Evolutionary conservation across 2,888 invertebrate species (phyloP).

Genomic region (Thalpophila matura): DNA sequence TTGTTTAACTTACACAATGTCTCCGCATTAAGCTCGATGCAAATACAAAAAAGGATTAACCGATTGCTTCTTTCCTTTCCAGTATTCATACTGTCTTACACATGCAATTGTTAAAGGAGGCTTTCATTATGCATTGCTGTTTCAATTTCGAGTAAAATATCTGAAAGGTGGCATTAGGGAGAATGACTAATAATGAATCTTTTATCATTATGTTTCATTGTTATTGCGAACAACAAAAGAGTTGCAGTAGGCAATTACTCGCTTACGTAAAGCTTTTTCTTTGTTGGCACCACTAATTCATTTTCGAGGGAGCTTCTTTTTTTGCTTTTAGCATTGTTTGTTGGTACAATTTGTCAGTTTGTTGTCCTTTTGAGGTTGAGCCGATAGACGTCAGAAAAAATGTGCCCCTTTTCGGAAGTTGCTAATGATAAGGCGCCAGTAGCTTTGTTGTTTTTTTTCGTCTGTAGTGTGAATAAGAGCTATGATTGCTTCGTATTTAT

Average conservation of each 20-base stretch:
- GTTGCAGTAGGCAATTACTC: slow-evolving; percentile 72
- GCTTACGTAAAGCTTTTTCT: slow-evolving; percentile 75
- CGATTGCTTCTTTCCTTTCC: slow-evolving; percentile 40
- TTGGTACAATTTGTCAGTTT: slow-evolving; percentile 88
- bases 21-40: slow-evolving; percentile 38
- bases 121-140: slow-evolving; percentile 57
- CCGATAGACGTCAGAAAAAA: slow-evolving; percentile 83
- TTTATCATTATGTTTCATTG: slow-evolving; percentile 63
- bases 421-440: slow-evolving; percentile 89
- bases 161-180: slow-evolving; percentile 67
- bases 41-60: slow-evolving; percentile 45
- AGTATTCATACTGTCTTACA: slow-evolving; percentile 55
- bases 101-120: slow-evolving; percentile 62
- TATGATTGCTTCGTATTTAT: slow-evolving; percentile 61
- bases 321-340: slow-evolving; percentile 79
- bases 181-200: slow-evolving; percentile 62
- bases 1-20: slow-evolving; percentile 59
- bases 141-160: slow-evolving; percentile 66
- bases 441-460: slow-evolving; percentile 80
- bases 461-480: slow-evolving; percentile 77
- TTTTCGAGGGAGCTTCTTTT: slow-evolving; percentile 68
- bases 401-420: slow-evolving; percentile 85
- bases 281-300: slow-evolving; percentile 73
- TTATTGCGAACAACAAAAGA: slow-evolving; percentile 66
- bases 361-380: slow-evolving; percentile 82